Conservation (phyloP, 2,888 invertebrate genomes). For the Sicus ferrugineus region DNA sequence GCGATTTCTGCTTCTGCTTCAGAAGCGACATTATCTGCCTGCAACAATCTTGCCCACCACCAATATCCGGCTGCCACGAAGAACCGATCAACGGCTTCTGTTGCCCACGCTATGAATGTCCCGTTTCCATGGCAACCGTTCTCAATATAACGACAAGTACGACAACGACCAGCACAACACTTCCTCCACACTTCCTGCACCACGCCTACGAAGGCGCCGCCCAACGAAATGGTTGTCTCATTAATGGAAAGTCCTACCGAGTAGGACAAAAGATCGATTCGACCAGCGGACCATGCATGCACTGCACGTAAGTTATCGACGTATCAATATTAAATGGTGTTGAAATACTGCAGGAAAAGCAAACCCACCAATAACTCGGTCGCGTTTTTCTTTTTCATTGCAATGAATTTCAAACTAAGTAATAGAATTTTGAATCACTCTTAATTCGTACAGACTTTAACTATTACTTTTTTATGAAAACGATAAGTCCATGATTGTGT, state of each 20-base stretch:
- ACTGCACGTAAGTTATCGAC: conserved; percentile 85
- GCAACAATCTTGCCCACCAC: conserved; percentile 94
- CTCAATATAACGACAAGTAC: conserved; percentile 87
- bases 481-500: no score
- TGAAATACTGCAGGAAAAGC: no score
- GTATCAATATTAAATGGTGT: no score
- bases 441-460: no score
- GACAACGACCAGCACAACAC: conserved; percentile 84
- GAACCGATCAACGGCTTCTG: conserved; percentile 94
- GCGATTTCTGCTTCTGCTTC: conserved; percentile 97
- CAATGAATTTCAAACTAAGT: no score
- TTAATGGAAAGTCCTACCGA: conserved; percentile 83
- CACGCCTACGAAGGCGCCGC: conserved; percentile 80
- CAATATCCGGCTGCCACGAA: conserved; percentile 89
- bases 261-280: conserved; percentile 86
- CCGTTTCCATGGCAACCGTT: conserved; percentile 84
- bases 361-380: no score
- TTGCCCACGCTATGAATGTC: conserved; percentile 93
- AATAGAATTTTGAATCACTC: no score
- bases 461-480: no score
- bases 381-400: no score
- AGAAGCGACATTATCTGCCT: conserved; percentile 94
- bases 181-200: conserved; percentile 83
- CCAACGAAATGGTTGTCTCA: conserved; percentile 78
- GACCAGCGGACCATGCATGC: conserved; percentile 90